Evolutionary conservation across 2,113 vertebrate species (phyloP).

Genomic region (Seriola aureovittata): DNA sequence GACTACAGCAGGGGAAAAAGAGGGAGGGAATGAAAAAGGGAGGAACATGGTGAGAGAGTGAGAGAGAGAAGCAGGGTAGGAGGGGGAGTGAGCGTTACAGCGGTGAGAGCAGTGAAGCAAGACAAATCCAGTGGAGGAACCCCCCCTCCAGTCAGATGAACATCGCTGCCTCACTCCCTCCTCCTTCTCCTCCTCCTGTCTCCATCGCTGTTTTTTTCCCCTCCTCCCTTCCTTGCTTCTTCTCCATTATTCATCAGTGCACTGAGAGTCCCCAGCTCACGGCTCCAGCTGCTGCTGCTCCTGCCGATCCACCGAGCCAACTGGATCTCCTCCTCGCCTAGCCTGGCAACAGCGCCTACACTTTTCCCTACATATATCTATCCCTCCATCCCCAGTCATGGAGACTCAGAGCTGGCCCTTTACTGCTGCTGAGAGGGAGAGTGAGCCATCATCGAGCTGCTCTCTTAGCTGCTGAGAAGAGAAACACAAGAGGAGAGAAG

Average conservation of each 20-base stretch:
- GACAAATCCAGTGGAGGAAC: slow-evolving; percentile 85
- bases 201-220: slow-evolving; percentile 59
- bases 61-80: slow-evolving; percentile 37
- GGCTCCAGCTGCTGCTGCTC: slow-evolving; percentile 70
- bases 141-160: slow-evolving; percentile 85
- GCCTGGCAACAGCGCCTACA: slow-evolving; percentile 6
- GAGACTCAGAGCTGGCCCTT: slow-evolving; percentile 65
- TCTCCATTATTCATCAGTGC: slow-evolving; percentile 84
- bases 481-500: slow-evolving; percentile 62
- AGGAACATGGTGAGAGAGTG: slow-evolving; percentile 4
- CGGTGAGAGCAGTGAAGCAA: slow-evolving; percentile 76
- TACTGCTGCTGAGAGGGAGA: slow-evolving; percentile 57
- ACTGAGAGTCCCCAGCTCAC: slow-evolving; percentile 68
- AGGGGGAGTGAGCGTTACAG: slow-evolving; percentile 55
- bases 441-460: slow-evolving; percentile 51
- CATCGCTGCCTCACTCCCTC: slow-evolving; percentile 73
- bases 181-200: slow-evolving; percentile 61
- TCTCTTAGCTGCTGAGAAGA: slow-evolving; percentile 69
- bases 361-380: slow-evolving; percentile 10
- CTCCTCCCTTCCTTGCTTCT: slow-evolving; percentile 64
- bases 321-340: slow-evolving; percentile 53
- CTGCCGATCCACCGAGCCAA: slow-evolving; percentile 37
- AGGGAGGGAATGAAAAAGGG: slow-evolving; percentile 40
- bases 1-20: slow-evolving; percentile 57
- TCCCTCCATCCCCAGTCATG: slow-evolving; percentile 58